These are phyloP conservation scores for Siniperca scherzeri DNA, from an alignment of 2,797 vertebrate species.

Conservation along the genomic window DNA sequence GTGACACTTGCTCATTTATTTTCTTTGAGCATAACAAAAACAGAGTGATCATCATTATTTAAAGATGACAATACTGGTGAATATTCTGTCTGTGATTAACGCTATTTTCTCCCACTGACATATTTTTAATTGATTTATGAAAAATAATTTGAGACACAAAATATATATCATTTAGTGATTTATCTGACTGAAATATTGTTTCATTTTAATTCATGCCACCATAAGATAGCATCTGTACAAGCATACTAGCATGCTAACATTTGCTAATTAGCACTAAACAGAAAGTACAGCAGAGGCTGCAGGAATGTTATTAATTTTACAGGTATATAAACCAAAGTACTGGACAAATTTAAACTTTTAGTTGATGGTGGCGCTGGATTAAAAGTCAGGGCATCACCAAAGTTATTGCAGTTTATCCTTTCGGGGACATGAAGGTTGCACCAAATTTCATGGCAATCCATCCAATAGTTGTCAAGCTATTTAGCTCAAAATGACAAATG, in stretches of 20 bases:
- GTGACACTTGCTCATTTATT: slow-evolving; percentile 20
- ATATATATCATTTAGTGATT: background rate
- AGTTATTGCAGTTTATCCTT: background rate
- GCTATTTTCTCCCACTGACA: background rate
- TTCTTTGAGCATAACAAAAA: slow-evolving; percentile 5
- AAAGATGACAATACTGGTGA: background rate
- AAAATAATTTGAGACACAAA: background rate
- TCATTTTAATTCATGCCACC: background rate
- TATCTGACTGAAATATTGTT: background rate
- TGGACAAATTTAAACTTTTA: background rate
- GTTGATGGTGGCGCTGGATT: rapidly evolving
- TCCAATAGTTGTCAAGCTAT: background rate
- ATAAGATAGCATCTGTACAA: background rate
- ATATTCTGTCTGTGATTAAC: slow-evolving; percentile 4
- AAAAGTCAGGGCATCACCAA: background rate
- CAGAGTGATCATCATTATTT: slow-evolving; percentile 13
- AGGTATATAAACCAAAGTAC: background rate
- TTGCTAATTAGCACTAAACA: background rate
- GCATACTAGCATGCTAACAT: background rate
- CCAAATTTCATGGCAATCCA: background rate
- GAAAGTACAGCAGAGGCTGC: background rate
- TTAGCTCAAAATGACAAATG: background rate
- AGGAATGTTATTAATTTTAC: background rate
- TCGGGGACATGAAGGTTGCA: background rate
- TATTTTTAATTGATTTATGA: background rate